phyloP scores from a whole-genome alignment of 2,113 vertebrate species.

The Condylura cristata region DNA sequence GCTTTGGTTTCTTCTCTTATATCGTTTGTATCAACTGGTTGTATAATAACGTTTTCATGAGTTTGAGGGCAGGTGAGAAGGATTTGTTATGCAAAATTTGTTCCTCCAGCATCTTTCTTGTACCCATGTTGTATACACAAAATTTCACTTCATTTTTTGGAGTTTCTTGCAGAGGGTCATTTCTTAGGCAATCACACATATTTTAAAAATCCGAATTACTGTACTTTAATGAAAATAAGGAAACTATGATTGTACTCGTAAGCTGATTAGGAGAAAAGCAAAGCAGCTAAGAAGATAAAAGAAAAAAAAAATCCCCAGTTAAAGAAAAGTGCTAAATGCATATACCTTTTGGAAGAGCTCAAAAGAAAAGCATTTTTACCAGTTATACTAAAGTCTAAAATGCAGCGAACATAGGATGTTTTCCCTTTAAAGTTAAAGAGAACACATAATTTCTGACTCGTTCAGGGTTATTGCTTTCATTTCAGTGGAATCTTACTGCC shows the following conservation, averaged over 20 bases:
- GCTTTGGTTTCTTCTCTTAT: neutral
- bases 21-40: neutral
- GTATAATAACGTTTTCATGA: neutral
- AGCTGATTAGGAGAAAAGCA: neutral
- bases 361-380: neutral
- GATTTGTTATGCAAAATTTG: neutral
- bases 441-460: constrained; percentile 51
- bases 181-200: neutral
- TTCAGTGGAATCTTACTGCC: constrained; percentile 58
- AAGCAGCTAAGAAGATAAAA: neutral
- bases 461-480: neutral
- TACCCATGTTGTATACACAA: neutral
- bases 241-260: neutral
- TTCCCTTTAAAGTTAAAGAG: constrained; percentile 51
- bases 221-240: constrained; percentile 10
- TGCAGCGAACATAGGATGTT: neutral
- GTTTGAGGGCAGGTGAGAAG: neutral
- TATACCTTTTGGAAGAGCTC: neutral
- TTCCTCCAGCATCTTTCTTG: neutral
- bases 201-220: constrained; percentile 4
- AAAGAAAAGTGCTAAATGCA: neutral
- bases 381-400: constrained; percentile 10
- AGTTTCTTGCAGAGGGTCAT: neutral
- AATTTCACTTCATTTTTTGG: neutral
- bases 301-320: neutral